These are phyloP conservation scores for Lutjanus campechanus DNA, from an alignment of 2,797 vertebrate genomes.

Conservation along the genomic window DNA sequence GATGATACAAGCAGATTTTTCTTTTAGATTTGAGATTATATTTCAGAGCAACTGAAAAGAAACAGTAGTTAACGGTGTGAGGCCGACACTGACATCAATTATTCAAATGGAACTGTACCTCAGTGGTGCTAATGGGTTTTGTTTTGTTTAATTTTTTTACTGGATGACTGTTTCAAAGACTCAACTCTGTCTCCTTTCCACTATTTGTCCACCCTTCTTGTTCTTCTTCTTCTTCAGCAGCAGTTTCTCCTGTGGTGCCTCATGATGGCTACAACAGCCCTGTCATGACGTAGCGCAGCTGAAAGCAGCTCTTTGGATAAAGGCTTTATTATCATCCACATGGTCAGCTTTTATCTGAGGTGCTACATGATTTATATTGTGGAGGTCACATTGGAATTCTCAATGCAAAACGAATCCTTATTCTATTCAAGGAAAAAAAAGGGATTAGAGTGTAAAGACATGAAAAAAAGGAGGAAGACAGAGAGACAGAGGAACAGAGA, in stretches of 20 bases:
- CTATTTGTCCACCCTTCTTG: neutral
- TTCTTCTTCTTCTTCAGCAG: slow-evolving; percentile 19
- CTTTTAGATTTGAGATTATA: neutral
- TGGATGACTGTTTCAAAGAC: neutral
- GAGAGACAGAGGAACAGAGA: neutral
- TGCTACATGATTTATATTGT: neutral
- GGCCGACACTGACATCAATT: neutral
- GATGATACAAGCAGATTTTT: neutral
- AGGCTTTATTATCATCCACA: slow-evolving; percentile 13
- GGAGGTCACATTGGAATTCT: slow-evolving; percentile 12
- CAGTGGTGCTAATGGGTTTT: neutral
- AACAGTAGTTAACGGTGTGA: neutral
- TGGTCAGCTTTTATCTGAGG: slow-evolving; percentile 27
- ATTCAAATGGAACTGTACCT: neutral
- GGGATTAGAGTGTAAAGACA: slow-evolving; percentile 2
- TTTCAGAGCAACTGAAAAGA: neutral
- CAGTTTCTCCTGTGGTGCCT: neutral
- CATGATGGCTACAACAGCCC: slow-evolving; percentile 11
- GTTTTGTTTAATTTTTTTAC: neutral
- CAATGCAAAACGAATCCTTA: neutral
- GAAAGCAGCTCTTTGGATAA: slow-evolving; percentile 36
- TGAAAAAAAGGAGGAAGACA: neutral
- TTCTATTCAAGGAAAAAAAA: neutral
- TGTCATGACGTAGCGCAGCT: slow-evolving; percentile 30
- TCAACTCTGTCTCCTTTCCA: neutral